Percentiles rank a stretch among this genome's conserved stretches.
These are phyloP conservation scores for Azorinus chamasolen DNA, from an alignment of 2,888 invertebrate genomes.

Conservation along the genomic window DNA sequence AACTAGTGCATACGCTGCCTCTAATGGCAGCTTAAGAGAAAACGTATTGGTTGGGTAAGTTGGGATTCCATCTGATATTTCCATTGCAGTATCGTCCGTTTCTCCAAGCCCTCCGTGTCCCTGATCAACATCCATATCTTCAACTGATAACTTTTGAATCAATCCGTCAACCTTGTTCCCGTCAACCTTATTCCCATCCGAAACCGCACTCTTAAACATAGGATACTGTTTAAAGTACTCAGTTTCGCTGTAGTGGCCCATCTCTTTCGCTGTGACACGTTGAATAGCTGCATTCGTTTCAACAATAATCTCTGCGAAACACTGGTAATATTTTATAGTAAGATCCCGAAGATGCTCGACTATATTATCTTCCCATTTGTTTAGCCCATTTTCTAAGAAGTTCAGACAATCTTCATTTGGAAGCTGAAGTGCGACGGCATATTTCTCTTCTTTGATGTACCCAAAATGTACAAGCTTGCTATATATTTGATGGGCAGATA, in stretches of 20 bases:
- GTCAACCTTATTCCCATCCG: neutral
- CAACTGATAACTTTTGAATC: no score
- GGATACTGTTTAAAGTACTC: conserved; percentile 21
- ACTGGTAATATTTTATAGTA: conserved; percentile 7
- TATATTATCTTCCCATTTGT: conserved; percentile 14
- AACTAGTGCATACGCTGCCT: conserved; percentile 25
- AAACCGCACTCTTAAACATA: neutral
- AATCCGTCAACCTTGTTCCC: neutral
- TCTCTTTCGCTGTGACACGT: conserved; percentile 3
- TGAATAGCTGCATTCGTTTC: conserved; percentile 29
- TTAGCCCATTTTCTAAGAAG: conserved; percentile 3
- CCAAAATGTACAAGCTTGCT: conserved; percentile 4
- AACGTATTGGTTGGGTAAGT: neutral
- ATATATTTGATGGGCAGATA: conserved; percentile 8
- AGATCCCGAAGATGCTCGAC: conserved; percentile 1
- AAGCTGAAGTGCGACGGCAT: neutral
- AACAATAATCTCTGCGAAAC: conserved; percentile 29
- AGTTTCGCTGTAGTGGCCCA: conserved; percentile 17
- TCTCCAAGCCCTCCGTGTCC: no score
- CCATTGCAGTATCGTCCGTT: no score
- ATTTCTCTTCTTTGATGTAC: neutral
- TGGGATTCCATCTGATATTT: neutral
- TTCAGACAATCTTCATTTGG: conserved; percentile 3
- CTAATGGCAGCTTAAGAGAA: conserved; percentile 21
- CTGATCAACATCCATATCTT: no score